Base-by-base conservation (phyloP, 2,797 vertebrate genomes). In the Kryptopterus vitreolus region DNA sequence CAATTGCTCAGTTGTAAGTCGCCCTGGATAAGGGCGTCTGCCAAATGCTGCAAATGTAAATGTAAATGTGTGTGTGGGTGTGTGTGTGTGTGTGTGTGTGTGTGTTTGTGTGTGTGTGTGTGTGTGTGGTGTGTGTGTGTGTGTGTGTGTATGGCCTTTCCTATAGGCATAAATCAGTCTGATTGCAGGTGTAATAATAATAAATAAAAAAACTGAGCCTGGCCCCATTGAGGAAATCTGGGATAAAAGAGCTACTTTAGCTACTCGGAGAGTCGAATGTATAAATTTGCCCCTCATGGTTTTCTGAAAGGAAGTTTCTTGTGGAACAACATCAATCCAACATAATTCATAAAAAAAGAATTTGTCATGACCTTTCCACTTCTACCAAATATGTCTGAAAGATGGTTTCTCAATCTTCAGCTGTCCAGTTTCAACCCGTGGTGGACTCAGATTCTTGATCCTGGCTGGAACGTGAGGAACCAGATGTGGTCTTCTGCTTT, bases 171-270 rank as follows among this genome's bases (percentile, higher is more conserved):
- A 91, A 92, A 92, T 89, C 81, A 85, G 73, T 55, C 78, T 57
- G 82, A 79, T 35, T 6, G 79, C 89, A 91, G 88, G 90, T 91
- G 87, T 89, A 92, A 88, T 89, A 90, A 91, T 84, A 91, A 68
- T 88, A 81, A 91, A 68, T 88, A 81, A 53, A 43, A 75, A 62
- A 84, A 85, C 86, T n/a, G 48, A 88, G 76, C 82, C 52, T 82
- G 79, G 80, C 86, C 82, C 33, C n/a, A 52, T 66, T 83, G 72
- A 74, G 81, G 24, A 63, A 33, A 76, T 33, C 59, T 83, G 69
- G 76, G 26, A 79, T 43, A 82, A 80, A 66, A 81, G 26, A 31
- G 18, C 24, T 46, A 46, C 38, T 12, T 75, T 24, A 18, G n/a
- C 55, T 18, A 48, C 24, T 62, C 2, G 1, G 29, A 43, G 7